phyloP scores from a whole-genome alignment of 2,888 invertebrate species.

The Lacanobia wlatinum region DNA sequence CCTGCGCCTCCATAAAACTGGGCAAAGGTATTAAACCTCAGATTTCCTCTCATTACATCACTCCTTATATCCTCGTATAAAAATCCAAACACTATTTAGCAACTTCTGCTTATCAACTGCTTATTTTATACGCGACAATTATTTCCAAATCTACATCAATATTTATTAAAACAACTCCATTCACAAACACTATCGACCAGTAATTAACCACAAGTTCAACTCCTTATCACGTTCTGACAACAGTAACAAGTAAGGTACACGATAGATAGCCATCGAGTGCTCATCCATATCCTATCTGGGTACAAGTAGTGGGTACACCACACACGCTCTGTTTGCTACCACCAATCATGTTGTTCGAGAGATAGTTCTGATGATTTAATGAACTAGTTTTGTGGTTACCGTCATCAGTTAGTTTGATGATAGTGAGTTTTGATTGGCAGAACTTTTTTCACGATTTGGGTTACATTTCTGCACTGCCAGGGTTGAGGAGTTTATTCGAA shows the following conservation, averaged over 20 bases:
- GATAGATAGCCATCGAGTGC: conserved; percentile 17
- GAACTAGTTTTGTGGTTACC: background rate
- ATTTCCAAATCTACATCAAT: background rate
- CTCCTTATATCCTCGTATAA: background rate
- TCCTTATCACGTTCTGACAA: conserved; percentile 39
- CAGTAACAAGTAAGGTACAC: conserved; percentile 22
- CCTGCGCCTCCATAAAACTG: background rate
- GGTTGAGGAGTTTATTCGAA: no score
- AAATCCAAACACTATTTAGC: background rate
- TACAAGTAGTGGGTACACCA: conserved; percentile 14
- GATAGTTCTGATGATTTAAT: conserved; percentile 2
- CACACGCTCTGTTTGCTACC: conserved; percentile 9
- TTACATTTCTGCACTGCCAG: no score
- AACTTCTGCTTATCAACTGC: background rate
- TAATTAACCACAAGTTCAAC: conserved; percentile 48
- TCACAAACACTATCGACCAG: conserved; percentile 33
- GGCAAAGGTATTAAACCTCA: background rate
- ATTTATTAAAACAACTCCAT: conserved; percentile 21
- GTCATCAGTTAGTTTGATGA: no score
- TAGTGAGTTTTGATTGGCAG: background rate
- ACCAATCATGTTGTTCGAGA: background rate
- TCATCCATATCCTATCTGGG: conserved; percentile 36
- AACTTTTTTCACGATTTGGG: no score
- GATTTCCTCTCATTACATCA: no score
- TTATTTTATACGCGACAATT: background rate